A percentile compares a stretch with the other conserved stretches of the same genome.
Evolutionary conservation across 2,797 vertebrate species (phyloP).

Genomic region (Vireo griseus): DNA sequence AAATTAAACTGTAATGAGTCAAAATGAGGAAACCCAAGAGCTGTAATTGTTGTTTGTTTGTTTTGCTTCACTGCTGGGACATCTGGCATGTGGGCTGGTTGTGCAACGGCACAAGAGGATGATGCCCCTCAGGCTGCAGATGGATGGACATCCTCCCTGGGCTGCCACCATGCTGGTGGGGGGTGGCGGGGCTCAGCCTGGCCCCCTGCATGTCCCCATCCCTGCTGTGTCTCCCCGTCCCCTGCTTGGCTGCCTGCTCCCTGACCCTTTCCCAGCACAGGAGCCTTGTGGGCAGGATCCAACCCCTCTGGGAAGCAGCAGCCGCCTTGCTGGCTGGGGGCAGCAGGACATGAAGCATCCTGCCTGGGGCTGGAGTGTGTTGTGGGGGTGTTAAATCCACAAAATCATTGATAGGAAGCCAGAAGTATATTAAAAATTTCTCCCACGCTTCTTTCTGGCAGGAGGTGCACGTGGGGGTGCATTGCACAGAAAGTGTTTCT

Average conservation of each 20-base stretch:
- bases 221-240: accelerated
- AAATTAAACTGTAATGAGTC: slow-evolving; percentile 56
- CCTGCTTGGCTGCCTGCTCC: background rate
- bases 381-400: slow-evolving; percentile 26
- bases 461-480: background rate
- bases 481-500: background rate
- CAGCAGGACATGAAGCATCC: background rate
- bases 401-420: slow-evolving; percentile 23
- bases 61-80: slow-evolving; percentile 29
- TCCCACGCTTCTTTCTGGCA: slow-evolving; percentile 10
- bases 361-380: background rate
- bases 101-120: background rate
- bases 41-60: slow-evolving; percentile 64
- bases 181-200: background rate
- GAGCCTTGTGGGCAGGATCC: background rate
- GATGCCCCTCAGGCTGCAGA: slow-evolving; percentile 4
- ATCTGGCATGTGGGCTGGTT: slow-evolving; percentile 41
- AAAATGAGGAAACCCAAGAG: slow-evolving; percentile 28
- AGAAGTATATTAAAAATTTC: slow-evolving; percentile 38
- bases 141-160: background rate
- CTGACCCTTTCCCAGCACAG: background rate
- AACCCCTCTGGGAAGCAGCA: background rate
- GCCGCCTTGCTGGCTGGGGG: background rate
- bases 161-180: background rate
- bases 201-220: background rate